phyloP scores from a whole-genome alignment of 2,888 invertebrate genomes.

The Calliphora vomitoria region DNA sequence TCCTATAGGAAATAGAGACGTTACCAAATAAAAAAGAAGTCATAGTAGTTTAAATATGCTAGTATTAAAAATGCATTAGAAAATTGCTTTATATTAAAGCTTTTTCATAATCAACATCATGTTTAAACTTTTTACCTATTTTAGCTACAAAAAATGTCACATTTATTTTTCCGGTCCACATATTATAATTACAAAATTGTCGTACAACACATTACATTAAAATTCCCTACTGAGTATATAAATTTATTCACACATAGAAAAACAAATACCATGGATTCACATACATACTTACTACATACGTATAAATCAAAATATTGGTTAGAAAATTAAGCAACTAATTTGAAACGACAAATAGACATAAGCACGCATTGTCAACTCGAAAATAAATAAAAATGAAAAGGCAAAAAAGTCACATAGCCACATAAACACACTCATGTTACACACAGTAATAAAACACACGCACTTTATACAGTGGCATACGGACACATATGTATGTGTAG shows the following conservation, averaged over 20 bases:
- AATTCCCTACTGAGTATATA: constrained; percentile 19
- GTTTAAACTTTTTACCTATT: not conserved
- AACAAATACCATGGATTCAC: not conserved
- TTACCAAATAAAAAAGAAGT: no score
- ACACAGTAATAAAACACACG: constrained; percentile 9
- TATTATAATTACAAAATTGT: constrained; percentile 3
- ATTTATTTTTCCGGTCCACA: not conserved
- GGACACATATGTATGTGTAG: not conserved
- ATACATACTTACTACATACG: constrained; percentile 9
- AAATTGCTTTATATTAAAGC: not conserved
- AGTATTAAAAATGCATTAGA: no score
- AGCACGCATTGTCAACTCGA: constrained; percentile 32
- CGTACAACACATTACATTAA: not conserved
- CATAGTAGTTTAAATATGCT: no score
- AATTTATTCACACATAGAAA: constrained; percentile 1
- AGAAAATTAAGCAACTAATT: constrained; percentile 69
- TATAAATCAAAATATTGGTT: constrained; percentile 64
- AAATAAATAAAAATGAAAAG: constrained; percentile 6
- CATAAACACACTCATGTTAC: not conserved
- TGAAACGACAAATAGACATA: constrained; percentile 61
- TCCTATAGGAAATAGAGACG: not conserved
- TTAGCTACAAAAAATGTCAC: not conserved
- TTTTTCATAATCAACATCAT: no score
- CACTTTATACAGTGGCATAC: not conserved
- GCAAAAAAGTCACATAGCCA: not conserved